Conservation (phyloP, 2,113 vertebrate genomes). For the Zosterops pallidus region DNA sequence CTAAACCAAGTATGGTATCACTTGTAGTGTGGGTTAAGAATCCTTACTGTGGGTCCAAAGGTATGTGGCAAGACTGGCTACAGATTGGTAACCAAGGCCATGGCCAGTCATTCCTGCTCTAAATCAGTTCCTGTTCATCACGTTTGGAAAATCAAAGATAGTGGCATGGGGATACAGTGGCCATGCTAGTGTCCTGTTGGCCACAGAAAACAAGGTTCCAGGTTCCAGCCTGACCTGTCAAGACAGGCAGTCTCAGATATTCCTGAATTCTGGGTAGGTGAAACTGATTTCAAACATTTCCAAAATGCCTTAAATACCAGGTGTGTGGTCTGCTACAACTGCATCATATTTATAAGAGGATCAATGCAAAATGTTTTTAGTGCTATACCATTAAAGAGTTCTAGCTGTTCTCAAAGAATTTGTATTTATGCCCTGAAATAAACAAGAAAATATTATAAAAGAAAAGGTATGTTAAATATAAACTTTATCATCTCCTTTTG, state of each 20-base stretch:
- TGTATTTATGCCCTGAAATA: constrained; percentile 6
- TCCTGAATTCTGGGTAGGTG: not conserved
- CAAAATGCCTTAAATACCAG: not conserved
- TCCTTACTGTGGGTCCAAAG: not conserved
- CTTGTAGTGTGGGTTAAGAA: not conserved
- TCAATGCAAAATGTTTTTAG: not conserved
- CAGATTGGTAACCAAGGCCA: not conserved
- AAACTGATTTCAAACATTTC: not conserved
- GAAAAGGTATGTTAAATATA: not conserved
- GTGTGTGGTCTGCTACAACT: not conserved
- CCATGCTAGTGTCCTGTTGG: not conserved
- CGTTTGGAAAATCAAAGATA: not conserved
- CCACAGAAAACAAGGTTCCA: not conserved
- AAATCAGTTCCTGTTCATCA: not conserved
- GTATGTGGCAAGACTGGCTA: not conserved
- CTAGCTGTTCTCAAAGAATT: not conserved
- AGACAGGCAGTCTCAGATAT: not conserved
- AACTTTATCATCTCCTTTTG: not conserved
- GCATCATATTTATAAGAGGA: not conserved
- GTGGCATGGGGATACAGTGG: not conserved
- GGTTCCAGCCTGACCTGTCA: not conserved
- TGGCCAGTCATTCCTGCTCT: not conserved
- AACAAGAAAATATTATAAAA: not conserved
- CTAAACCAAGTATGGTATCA: not conserved
- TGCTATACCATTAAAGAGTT: not conserved